Percentiles rank a stretch among this genome's conserved stretches.
These are phyloP conservation scores for Dasysyrphus tricinctus DNA, from an alignment of 2,888 invertebrate species.

Conservation along the genomic window DNA sequence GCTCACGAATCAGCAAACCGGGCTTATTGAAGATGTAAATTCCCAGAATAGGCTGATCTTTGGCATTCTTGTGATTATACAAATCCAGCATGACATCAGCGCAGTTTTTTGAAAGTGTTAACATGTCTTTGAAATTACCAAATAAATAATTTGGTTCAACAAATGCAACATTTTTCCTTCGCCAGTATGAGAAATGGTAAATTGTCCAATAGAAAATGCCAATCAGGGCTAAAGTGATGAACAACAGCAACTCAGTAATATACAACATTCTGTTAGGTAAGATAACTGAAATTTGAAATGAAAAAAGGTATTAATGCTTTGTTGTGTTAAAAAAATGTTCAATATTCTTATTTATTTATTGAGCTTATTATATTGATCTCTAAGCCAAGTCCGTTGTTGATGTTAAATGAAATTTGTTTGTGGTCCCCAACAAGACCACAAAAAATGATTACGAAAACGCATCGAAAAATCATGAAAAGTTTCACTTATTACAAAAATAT, in stretches of 20 bases:
- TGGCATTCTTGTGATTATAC: constrained; percentile 76
- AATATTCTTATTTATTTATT: too few relatives aligned
- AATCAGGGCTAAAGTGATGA: not conserved
- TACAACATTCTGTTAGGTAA: not conserved
- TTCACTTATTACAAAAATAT: too few relatives aligned
- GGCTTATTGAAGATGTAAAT: constrained; percentile 81
- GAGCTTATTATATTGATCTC: too few relatives aligned
- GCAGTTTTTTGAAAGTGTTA: not conserved
- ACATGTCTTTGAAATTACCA: constrained; percentile 1
- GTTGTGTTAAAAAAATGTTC: too few relatives aligned
- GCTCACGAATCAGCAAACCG: constrained; percentile 79
- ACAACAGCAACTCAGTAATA: not conserved
- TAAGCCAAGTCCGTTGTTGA: too few relatives aligned
- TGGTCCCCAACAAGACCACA: too few relatives aligned
- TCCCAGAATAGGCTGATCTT: constrained; percentile 78
- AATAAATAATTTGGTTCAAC: constrained; percentile 2
- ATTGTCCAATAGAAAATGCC: constrained; percentile 15
- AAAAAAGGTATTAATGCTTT: too few relatives aligned
- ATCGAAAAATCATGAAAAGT: too few relatives aligned
- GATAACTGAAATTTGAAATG: not conserved
- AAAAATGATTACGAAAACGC: too few relatives aligned
- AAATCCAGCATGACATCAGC: constrained; percentile 74
- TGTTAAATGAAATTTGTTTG: too few relatives aligned
- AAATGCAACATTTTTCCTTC: not conserved
- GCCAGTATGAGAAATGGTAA: constrained; percentile 14